Evolutionary conservation across 2,888 invertebrate species (phyloP), one percentile per base, ranked within the genome.

Genomic region (Saturnia pavonia): DNA sequence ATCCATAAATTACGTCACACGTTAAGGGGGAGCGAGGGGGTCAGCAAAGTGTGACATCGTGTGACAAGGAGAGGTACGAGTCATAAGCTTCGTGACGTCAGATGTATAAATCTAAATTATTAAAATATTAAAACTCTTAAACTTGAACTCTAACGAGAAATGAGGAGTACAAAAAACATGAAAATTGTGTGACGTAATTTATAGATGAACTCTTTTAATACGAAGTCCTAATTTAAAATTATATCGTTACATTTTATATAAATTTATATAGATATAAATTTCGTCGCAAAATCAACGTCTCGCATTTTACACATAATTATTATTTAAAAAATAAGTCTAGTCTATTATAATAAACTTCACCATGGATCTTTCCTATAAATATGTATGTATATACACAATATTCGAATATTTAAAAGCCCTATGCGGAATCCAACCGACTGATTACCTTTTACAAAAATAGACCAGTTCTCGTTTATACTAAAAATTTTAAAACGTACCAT

Each of bases 381-480:
- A 14, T 22, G 11, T 54, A 54, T n/a, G 22, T 54, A 54, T 22
- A 22, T 51, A 3, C 48, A 51, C 27, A 27, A 60, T 60, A 27
- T 60, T 60, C 12, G 11, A 60, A 25, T 27, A 60, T n/a, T n/a
- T 40, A 65, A 19, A 65, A 9, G 40, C 65, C 65, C 40, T 65
- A 65, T 65, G n/a, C 22, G 40, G 65, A 65, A 65, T 65, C 40
- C 65, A 19, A n/a, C 34, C 16, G 19, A n/a, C 34, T n/a, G 19
- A 34, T 65, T 65, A n/a, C 40, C 40, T 65, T 65, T 65, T 40
- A 65, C 57, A 60, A 65, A 65, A 65, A 65, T 65, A 65, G 11
- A 65, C 65, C 40, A 40, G 65, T 65, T 65, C n/a, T n/a, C 40
- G n/a, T 65, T 7, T 65, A 16, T 65, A 19, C 40, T 40, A 65